A percentile compares a stretch with the other conserved stretches of the same genome.
phyloP scores from a whole-genome alignment of 1,140 invertebrate species.

The Drosophila subpulchrella region DNA sequence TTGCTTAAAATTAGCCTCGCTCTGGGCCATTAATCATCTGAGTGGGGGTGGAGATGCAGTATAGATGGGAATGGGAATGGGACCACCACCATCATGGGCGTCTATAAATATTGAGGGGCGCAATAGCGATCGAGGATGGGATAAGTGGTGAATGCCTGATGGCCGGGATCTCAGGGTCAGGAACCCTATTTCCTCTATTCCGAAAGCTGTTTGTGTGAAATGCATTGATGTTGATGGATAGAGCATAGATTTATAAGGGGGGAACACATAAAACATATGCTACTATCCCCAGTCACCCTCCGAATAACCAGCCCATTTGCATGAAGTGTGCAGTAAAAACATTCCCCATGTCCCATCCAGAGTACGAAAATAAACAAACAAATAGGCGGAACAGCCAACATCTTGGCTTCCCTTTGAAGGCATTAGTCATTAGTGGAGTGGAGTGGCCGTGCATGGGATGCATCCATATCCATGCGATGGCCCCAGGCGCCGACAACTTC shows the following conservation, averaged over 20 bases:
- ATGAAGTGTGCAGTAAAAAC: conserved; percentile 59
- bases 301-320: conserved; percentile 55
- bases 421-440: conserved; percentile 65
- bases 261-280: conserved; percentile 42
- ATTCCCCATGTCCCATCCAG: conserved; percentile 23
- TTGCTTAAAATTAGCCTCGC: conserved; percentile 48
- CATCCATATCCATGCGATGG: conserved; percentile 11
- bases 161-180: conserved; percentile 67
- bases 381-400: conserved; percentile 56
- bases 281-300: conserved; percentile 15
- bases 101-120: conserved; percentile 52
- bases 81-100: conserved; percentile 30
- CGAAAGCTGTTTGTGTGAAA: conserved; percentile 47
- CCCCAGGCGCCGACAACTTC: conserved; percentile 24
- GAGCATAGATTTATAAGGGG: conserved; percentile 14
- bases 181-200: conserved; percentile 64
- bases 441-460: conserved; percentile 19
- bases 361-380: conserved; percentile 75
- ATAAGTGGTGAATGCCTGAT: conserved; percentile 14
- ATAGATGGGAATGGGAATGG: conserved; percentile 3
- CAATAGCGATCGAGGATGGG: conserved; percentile 9
- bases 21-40: conserved; percentile 50
- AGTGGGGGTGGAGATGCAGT: conserved; percentile 1
- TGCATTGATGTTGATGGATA: conserved; percentile 69
- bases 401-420: conserved; percentile 65